phyloP scores from a whole-genome alignment of 2,797 vertebrate species.

The Rhynchotus rufescens region DNA sequence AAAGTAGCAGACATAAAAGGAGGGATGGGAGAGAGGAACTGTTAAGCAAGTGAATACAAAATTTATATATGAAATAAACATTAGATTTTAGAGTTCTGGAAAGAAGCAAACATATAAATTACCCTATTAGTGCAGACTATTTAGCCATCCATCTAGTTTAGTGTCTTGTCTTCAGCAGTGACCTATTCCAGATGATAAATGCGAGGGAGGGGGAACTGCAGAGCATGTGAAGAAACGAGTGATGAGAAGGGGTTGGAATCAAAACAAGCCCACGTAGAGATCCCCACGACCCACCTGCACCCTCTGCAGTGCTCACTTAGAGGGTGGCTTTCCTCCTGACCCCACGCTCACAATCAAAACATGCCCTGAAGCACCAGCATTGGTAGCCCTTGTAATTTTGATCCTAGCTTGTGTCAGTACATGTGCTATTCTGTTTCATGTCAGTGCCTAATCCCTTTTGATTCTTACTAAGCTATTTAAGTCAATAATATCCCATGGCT shows the following conservation, averaged over 20 bases:
- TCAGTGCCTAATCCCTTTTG: conserved; percentile 68
- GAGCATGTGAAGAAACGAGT: background rate
- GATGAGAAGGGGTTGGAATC: conserved; percentile 7
- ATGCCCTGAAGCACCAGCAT: conserved; percentile 50
- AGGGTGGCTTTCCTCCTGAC: conserved; percentile 20
- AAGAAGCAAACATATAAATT: conserved; percentile 57
- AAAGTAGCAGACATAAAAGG: conserved; percentile 4
- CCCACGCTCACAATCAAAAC: conserved; percentile 36
- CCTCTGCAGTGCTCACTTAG: background rate
- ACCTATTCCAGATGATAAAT: conserved; percentile 54
- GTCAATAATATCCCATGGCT: conserved; percentile 63
- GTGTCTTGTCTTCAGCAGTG: conserved; percentile 49
- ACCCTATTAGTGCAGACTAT: conserved; percentile 33
- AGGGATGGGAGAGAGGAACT: conserved; percentile 13
- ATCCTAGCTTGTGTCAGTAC: conserved; percentile 49
- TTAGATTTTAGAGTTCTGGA: conserved; percentile 25
- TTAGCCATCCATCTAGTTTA: conserved; percentile 61
- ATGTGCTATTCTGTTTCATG: conserved; percentile 60
- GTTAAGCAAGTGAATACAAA: conserved; percentile 32
- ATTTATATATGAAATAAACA: conserved; percentile 43
- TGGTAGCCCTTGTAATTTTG: conserved; percentile 62
- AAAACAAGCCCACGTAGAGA: background rate
- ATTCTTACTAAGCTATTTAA: conserved; percentile 72
- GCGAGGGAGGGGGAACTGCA: background rate
- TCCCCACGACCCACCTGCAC: fast-evolving